Evolutionary conservation across 2,797 vertebrate species (phyloP).

Genomic region (Hippopotamyrus pictus): DNA sequence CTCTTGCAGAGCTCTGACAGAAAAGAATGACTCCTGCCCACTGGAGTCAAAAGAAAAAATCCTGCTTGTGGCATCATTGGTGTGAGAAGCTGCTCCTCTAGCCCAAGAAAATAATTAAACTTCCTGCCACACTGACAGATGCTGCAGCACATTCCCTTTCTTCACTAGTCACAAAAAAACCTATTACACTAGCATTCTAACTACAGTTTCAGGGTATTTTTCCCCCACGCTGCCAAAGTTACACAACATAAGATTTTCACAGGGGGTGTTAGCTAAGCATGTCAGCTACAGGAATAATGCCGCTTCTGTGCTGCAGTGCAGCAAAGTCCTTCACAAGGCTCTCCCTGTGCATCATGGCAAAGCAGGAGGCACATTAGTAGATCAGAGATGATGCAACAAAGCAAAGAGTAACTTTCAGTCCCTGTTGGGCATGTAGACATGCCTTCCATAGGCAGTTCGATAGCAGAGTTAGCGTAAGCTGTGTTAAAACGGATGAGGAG

Average conservation of each 20-base stretch:
- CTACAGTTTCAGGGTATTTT: background rate
- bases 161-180: background rate
- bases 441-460: background rate
- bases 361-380: background rate
- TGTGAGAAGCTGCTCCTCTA: background rate
- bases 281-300: background rate
- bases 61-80: conserved; percentile 32
- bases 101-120: background rate
- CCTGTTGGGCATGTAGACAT: background rate
- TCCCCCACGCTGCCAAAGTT: background rate
- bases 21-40: conserved; percentile 30
- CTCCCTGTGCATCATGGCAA: background rate
- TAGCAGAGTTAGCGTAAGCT: background rate
- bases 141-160: background rate
- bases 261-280: background rate
- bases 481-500: background rate
- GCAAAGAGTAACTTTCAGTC: background rate
- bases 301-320: conserved; percentile 10
- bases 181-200: background rate
- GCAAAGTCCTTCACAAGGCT: background rate
- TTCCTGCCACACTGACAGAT: background rate
- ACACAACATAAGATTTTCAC: background rate
- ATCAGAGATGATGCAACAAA: background rate
- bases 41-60: conserved; percentile 12
- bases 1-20: conserved; percentile 18